phyloP scores from a whole-genome alignment of 2,888 invertebrate genomes.

The Yponomeuta malinellus region DNA sequence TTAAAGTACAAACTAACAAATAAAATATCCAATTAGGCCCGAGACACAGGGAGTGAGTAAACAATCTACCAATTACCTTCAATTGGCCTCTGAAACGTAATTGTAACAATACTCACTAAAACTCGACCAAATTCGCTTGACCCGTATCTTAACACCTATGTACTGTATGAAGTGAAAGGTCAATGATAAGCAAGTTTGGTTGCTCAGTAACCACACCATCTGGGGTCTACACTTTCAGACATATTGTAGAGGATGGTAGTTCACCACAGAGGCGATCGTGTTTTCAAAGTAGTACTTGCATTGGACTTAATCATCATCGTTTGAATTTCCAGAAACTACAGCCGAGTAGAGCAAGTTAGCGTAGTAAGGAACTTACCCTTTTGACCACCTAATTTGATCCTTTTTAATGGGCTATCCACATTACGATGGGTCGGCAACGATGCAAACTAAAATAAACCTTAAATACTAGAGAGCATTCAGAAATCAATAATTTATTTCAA shows the following conservation, averaged over 20 bases:
- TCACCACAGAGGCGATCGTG: neutral
- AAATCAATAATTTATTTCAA: too few species aligned
- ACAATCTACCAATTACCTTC: neutral
- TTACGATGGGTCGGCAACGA: too few species aligned
- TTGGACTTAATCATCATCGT: slow-evolving; percentile 6
- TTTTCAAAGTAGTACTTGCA: neutral
- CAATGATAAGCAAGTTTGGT: neutral
- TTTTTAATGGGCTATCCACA: neutral
- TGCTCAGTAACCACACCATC: neutral
- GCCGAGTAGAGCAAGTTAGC: neutral
- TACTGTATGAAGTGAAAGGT: neutral
- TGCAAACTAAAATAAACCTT: too few species aligned
- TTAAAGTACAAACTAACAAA: neutral
- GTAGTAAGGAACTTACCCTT: neutral
- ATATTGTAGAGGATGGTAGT: neutral
- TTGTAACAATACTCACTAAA: neutral
- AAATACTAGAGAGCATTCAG: too few species aligned
- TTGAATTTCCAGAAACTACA: slow-evolving; percentile 8
- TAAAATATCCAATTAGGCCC: neutral
- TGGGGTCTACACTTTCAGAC: neutral
- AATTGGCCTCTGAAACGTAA: neutral
- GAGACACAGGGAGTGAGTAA: neutral
- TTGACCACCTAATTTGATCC: neutral
- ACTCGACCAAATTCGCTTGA: neutral
- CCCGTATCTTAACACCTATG: neutral